Evolutionary conservation across 2,797 vertebrate genomes (phyloP), one percentile per base, ranked within the genome.

Genomic region (Remorina albescens): DNA sequence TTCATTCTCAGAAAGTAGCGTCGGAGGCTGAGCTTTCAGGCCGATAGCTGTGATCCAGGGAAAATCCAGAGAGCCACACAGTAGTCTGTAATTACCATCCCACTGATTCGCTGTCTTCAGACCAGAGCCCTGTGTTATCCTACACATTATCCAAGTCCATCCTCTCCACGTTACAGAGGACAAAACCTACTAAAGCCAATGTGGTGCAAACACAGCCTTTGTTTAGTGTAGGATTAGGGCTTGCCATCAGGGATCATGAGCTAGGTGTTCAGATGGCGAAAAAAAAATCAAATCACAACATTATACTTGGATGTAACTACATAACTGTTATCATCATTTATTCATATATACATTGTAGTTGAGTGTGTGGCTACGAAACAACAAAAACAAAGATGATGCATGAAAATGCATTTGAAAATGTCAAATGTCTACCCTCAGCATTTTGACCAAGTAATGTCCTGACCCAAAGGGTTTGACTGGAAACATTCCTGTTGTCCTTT

Each of bases 81-180:
- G 89, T 89, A 91, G 89, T 87, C 86, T 92, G 80, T 91, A 91
- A 93, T 93, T 93, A 93, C 84, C 81, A 86, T 81, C 78, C 84
- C 72, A 70, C 83, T 84, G 36, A 88, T 86, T 68, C 73, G 80
- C 81, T 76, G 85, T 84, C 86, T 88, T 87, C 84, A 87, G 67
- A 91, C 87, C 86, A 70, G 74, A 88, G 79, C 80, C 75, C 71
- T 88, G 84, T 89, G 85, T 91, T 91, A 91, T 88, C 86, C 78
- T 72, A 41, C 81, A 79, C 78, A 80, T 87, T 81, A 87, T 84
- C 88, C 87, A 59, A 85, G 84, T 84, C 83, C 85, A 82, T 84
- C 78, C 90, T 82, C 85, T 82, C 82, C 83, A 86, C 88, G 88
- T 83, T 70, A 88, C 78, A 86, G 83, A 63, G 74, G 42, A 83